These are phyloP conservation scores for Sphaerophoria taeniata DNA, from an alignment of 2,888 invertebrate species.

Conservation along the genomic window DNA sequence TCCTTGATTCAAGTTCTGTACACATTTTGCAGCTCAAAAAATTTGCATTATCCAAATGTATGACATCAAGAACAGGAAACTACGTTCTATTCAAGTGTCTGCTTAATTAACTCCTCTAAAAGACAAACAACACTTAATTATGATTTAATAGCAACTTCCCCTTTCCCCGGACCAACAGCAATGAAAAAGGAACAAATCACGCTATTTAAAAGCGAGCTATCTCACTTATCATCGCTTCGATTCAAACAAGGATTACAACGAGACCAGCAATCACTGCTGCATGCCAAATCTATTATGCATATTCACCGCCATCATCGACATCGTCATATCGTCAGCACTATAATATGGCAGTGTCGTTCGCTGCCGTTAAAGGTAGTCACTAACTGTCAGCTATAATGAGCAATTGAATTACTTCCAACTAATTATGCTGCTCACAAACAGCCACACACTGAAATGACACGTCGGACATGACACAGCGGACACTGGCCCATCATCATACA, in stretches of 20 bases:
- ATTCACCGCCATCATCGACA: neutral
- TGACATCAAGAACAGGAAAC: no score
- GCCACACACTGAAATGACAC: constrained; percentile 55
- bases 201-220: constrained; percentile 22
- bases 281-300: constrained; percentile 43
- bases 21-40: no score
- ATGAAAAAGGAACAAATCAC: neutral
- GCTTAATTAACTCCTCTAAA: no score
- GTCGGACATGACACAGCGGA: constrained; percentile 67
- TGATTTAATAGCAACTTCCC: no score
- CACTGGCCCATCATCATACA: constrained; percentile 42
- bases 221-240: constrained; percentile 31
- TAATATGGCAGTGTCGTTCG: neutral
- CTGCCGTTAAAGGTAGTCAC: constrained; percentile 7
- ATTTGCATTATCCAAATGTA: no score
- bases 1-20: no score
- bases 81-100: no score
- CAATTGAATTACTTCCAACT: constrained; percentile 71
- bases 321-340: neutral
- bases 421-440: constrained; percentile 66
- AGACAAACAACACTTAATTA: no score
- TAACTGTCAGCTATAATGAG: constrained; percentile 54
- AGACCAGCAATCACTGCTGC: constrained; percentile 54
- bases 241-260: constrained; percentile 35
- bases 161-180: no score